Evolutionary conservation across 2,797 vertebrate genomes (phyloP).

Genomic region (Delichon dasypus): DNA sequence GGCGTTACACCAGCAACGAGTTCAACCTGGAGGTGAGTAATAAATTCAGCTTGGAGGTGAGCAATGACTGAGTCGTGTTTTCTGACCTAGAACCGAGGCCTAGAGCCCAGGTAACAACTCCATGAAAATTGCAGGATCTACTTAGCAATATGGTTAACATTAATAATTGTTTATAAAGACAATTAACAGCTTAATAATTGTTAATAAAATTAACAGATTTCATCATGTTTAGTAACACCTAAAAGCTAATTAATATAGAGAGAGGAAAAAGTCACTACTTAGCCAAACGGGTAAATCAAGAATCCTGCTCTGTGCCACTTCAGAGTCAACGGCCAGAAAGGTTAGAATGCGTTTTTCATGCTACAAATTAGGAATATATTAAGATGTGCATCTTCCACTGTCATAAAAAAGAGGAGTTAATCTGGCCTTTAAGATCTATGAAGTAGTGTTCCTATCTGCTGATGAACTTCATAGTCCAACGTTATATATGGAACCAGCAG

Average conservation of each 20-base stretch:
- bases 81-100: background rate
- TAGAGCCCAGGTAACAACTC: background rate
- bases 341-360: background rate
- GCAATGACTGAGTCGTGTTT: background rate
- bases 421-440: background rate
- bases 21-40: constrained; percentile 87
- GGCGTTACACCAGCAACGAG: constrained; percentile 90
- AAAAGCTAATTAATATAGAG: background rate
- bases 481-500: background rate
- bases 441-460: background rate
- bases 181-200: background rate
- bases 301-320: background rate
- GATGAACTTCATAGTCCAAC: background rate
- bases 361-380: background rate
- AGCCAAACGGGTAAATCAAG: background rate
- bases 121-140: background rate
- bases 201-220: background rate
- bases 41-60: constrained; percentile 89
- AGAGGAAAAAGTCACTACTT: background rate
- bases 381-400: background rate
- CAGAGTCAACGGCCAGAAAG: background rate
- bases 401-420: background rate
- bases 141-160: background rate
- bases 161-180: background rate
- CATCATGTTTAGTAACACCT: background rate